Base-by-base conservation (phyloP, 2,113 vertebrate genomes). In the Dicaeum eximium region DNA sequence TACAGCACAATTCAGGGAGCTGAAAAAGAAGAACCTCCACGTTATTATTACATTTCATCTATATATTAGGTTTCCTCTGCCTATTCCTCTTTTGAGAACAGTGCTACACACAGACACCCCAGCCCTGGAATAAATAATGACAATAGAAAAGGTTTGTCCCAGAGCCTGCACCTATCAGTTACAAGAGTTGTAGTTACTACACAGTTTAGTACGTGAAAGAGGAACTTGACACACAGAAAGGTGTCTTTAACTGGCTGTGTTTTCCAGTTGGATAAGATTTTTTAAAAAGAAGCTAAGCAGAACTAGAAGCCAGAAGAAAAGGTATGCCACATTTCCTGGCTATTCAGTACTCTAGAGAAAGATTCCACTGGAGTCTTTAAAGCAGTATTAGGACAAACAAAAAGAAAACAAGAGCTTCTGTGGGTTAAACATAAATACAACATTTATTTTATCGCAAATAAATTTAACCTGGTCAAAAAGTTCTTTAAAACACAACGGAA, bases 171-270 rank as follows among this genome's bases (percentile, higher is more conserved):
- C 35, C 45, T 53, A 35, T 0, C 58, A 38, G 5, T 35, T 31
- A 30, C 5, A 53, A n/a, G 28, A 81, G 9, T 12, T 77, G 58
- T 21, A 69, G 20, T 58, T 80, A 51, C 13, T 37, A 12, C 12
- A 37, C 7, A 15, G 13, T 35, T 42, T 25, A 85, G 28, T 27
- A 47, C 0, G 0, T 7, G 38, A 42, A 77, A 30, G 75, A 73
- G 79, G 51, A 50, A 42, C 22, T 45, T 23, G 51, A 37, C 50
- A 42, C 5, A 22, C 23, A 47, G 37, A 94, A 72, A 67, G 15
- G 3, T 37, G 53, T 40, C 23, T 67, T 28, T 53, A 78, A 58
- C 18, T 42, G 24, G 4, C 16, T 3, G 1, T 25, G 19, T 22
- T 78, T 72, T 86, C 65, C 60, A 80, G n/a, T 16, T 38, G 38